Conservation (phyloP, 2,797 vertebrate species). For the Anguilla megastoma region DNA sequence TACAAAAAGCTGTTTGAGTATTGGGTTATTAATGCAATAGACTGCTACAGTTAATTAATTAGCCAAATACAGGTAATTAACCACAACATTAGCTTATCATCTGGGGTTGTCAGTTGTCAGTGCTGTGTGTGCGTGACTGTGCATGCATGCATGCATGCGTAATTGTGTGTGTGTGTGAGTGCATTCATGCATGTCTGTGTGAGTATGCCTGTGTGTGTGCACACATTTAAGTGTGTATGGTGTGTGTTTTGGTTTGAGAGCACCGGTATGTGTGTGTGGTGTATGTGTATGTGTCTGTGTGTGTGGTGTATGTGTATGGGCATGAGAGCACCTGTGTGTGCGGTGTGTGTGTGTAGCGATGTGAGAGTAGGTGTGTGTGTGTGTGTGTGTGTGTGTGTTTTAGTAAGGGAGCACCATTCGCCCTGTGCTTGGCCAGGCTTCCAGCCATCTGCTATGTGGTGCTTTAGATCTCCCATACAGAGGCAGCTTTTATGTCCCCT, state of each 20-base stretch:
- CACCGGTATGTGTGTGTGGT: neutral
- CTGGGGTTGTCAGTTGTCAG: neutral
- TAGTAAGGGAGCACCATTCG: too few species aligned
- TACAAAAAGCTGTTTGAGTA: too few species aligned
- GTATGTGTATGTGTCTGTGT: neutral
- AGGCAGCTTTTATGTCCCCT: slow-evolving; percentile 18
- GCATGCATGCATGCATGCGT: neutral
- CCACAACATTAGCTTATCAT: too few species aligned
- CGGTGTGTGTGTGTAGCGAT: neutral
- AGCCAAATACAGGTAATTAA: too few species aligned
- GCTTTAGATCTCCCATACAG: neutral
- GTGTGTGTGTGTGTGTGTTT: neutral
- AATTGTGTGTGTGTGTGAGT: neutral
- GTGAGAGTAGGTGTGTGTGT: neutral
- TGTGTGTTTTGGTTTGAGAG: neutral
- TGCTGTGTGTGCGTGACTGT: neutral
- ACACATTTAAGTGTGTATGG: neutral
- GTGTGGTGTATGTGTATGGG: neutral
- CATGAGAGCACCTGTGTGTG: neutral
- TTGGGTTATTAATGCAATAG: too few species aligned
- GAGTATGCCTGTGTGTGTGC: neutral
- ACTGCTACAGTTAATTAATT: too few species aligned
- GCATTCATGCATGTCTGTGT: neutral
- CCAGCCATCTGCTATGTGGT: neutral
- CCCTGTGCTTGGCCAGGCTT: neutral